phyloP scores from a whole-genome alignment of 1,140 invertebrate species.

The Trichonephila clavipes region DNA sequence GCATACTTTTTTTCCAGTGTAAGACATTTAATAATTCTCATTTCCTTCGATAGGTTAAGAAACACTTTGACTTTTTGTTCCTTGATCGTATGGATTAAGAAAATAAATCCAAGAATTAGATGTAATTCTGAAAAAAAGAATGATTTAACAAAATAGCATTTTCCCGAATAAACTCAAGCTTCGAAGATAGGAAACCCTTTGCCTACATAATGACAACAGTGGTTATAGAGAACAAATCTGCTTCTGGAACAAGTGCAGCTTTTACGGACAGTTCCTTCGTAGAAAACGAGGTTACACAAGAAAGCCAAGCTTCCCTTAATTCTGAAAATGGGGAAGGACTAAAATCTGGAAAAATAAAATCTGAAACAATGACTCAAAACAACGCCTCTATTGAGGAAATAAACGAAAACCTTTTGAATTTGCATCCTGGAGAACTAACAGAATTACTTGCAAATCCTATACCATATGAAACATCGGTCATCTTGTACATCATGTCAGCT shows the following conservation, averaged over 20 bases:
- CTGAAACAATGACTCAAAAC: not conserved
- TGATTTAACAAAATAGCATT: no score
- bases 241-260: not conserved
- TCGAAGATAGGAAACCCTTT: no score
- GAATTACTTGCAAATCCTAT: not conserved
- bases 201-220: not conserved
- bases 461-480: not conserved
- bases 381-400: not conserved
- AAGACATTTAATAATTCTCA: no score
- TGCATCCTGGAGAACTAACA: not conserved
- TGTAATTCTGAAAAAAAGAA: no score
- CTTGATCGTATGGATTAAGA: no score
- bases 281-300: not conserved
- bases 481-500: not conserved
- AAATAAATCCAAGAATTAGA: no score
- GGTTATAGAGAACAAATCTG: not conserved
- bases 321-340: not conserved
- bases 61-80: no score
- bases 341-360: not conserved
- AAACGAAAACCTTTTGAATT: not conserved
- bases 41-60: no score
- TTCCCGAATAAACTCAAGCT: no score
- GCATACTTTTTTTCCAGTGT: no score
- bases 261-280: not conserved
- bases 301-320: not conserved